Evolutionary conservation across 2,113 vertebrate species (phyloP).

Genomic region (Uria aalge): DNA sequence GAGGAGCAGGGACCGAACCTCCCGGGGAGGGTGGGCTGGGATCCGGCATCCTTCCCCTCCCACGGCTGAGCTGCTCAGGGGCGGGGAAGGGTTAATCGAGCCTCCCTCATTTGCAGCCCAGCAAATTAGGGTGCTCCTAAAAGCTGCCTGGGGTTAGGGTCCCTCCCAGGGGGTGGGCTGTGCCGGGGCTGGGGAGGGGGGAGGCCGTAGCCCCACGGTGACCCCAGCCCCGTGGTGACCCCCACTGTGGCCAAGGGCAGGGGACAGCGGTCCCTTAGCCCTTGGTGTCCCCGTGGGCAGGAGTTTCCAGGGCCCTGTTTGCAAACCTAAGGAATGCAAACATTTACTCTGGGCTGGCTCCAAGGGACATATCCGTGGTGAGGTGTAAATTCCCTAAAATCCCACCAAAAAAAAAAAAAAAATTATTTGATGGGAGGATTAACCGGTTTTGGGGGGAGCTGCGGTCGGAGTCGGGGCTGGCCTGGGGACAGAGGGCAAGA

Average conservation of each 20-base stretch:
- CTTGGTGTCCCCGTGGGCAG: neutral
- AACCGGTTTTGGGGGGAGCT: neutral
- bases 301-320: neutral
- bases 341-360: constrained; percentile 27
- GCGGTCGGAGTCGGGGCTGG: neutral
- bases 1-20: neutral
- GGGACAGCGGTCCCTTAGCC: neutral
- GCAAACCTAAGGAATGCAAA: neutral
- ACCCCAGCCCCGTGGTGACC: neutral
- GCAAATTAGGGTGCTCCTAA: neutral
- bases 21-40: neutral
- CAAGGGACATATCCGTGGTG: neutral
- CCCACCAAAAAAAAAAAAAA: neutral
- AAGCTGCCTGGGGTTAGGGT: neutral
- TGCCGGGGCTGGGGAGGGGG: neutral
- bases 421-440: neutral
- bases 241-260: neutral
- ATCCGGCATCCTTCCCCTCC: rapidly evolving
- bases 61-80: rapidly evolving
- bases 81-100: neutral
- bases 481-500: neutral
- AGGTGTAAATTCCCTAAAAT: constrained; percentile 11
- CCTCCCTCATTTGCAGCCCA: neutral
- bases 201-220: neutral
- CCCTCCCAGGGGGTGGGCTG: neutral